Percentiles rank a stretch among this genome's conserved stretches.
phyloP scores from a whole-genome alignment of 2,113 vertebrate species.

The Scopus umbretta region DNA sequence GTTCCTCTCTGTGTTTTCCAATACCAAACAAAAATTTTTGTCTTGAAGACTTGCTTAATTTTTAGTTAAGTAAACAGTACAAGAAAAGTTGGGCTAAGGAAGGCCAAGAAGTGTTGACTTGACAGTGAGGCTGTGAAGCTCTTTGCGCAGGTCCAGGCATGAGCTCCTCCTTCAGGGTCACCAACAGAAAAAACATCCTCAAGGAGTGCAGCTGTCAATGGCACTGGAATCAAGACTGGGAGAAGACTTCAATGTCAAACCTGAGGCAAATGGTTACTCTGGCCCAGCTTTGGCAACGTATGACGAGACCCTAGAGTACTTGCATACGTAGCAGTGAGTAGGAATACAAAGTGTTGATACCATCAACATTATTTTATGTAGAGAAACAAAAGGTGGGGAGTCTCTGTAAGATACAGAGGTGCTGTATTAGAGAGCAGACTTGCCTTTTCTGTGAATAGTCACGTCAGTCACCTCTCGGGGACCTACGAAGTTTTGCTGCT shows the following conservation, averaged over 20 bases:
- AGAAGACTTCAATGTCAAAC: background rate
- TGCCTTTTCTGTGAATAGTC: background rate
- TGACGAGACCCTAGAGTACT: background rate
- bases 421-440: background rate
- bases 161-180: background rate
- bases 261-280: background rate
- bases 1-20: background rate
- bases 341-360: background rate
- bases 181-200: background rate
- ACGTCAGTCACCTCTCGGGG: background rate
- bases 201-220: background rate
- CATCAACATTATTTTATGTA: background rate
- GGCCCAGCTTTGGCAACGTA: background rate
- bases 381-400: background rate
- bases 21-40: background rate
- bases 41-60: background rate
- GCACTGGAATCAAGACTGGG: background rate
- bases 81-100: background rate
- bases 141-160: background rate
- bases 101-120: background rate
- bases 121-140: background rate
- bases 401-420: background rate
- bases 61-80: background rate
- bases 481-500: constrained; percentile 16
- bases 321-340: background rate